These are phyloP conservation scores for Melieria crassipennis DNA, from an alignment of 2,888 invertebrate species.

Conservation along the genomic window DNA sequence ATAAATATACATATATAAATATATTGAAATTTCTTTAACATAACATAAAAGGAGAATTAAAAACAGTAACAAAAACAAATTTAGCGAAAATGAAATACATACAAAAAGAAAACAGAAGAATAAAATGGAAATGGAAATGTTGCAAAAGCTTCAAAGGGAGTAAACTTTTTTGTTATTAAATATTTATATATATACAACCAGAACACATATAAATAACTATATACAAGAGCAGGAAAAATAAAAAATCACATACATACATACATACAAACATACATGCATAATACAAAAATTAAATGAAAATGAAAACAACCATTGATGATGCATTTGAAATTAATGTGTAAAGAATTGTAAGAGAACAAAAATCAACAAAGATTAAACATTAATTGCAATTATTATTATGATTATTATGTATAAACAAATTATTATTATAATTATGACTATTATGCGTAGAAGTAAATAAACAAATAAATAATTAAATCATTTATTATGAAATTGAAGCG, in stretches of 20 bases:
- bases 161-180: slow-evolving; percentile 56
- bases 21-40: background rate
- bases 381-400: slow-evolving; percentile 24
- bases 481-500: too few relatives aligned
- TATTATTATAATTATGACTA: slow-evolving; percentile 28
- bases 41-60: background rate
- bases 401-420: slow-evolving; percentile 30
- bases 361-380: slow-evolving; percentile 37
- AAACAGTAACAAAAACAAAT: slow-evolving; percentile 27
- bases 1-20: slow-evolving; percentile 5
- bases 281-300: slow-evolving; percentile 44
- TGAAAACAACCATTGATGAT: slow-evolving; percentile 46
- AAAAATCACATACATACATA: slow-evolving; percentile 47
- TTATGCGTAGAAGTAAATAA: slow-evolving; percentile 33
- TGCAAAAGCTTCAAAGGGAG: slow-evolving; percentile 53
- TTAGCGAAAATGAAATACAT: slow-evolving; percentile 30
- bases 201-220: slow-evolving; percentile 25
- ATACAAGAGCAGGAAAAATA: slow-evolving; percentile 46
- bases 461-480: background rate
- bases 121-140: slow-evolving; percentile 28
- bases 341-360: slow-evolving; percentile 44
- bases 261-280: slow-evolving; percentile 39
- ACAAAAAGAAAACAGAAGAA: slow-evolving; percentile 31
- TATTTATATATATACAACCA: slow-evolving; percentile 47
- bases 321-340: slow-evolving; percentile 59